These are phyloP conservation scores for Scartelaos histophorus DNA, from an alignment of 2,113 vertebrate genomes.

Conservation along the genomic window DNA sequence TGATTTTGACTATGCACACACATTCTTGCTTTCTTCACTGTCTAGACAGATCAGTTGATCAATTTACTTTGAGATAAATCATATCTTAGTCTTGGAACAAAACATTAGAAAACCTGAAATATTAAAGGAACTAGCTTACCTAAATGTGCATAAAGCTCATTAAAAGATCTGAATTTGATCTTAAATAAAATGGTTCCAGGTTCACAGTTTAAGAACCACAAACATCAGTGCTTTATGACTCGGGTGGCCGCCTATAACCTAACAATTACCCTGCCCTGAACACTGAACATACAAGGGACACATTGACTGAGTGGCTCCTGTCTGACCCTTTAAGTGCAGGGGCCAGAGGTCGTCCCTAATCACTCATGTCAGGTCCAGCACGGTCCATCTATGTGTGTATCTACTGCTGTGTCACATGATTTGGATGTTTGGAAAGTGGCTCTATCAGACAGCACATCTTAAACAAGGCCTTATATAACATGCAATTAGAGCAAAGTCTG, in stretches of 20 bases:
- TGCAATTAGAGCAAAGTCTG: background rate
- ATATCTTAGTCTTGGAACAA: too few species aligned
- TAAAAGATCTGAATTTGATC: background rate
- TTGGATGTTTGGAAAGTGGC: slow-evolving; percentile 5
- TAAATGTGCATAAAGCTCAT: background rate
- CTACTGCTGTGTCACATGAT: background rate
- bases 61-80: too few species aligned
- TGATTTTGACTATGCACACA: too few species aligned
- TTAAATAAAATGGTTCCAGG: background rate
- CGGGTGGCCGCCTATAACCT: too few species aligned
- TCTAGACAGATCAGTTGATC: too few species aligned
- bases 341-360: slow-evolving; percentile 21
- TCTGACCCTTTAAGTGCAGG: slow-evolving; percentile 27
- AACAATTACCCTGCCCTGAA: too few species aligned
- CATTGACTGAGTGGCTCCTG: slow-evolving; percentile 14
- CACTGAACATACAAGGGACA: background rate
- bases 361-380: slow-evolving; percentile 28
- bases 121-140: background rate
- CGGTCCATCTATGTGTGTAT: background rate
- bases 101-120: too few species aligned
- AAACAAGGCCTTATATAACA: slow-evolving; percentile 17
- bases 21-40: too few species aligned
- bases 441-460: slow-evolving; percentile 14
- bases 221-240: too few species aligned
- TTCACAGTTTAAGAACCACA: background rate